Evolutionary conservation across 2,888 invertebrate genomes (phyloP), one percentile per base, ranked within the genome.

Genomic region (Chalcosyrphus nemorum): DNA sequence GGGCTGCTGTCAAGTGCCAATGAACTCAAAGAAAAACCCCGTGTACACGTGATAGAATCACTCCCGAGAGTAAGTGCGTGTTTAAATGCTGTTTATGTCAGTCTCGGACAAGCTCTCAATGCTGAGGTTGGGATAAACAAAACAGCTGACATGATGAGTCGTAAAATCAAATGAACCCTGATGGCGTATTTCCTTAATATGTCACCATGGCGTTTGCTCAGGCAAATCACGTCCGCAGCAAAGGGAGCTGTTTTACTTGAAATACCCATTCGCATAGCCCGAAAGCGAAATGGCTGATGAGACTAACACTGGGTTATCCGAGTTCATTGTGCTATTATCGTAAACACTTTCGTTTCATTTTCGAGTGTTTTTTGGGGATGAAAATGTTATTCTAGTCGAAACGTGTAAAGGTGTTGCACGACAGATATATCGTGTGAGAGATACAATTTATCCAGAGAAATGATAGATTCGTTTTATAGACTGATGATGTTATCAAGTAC

Each of bases 251-350:
- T 17, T 32, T 13, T n/a, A n/a, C n/a, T n/a, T n/a, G n/a, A n/a
- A n/a, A n/a, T n/a, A n/a, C n/a, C n/a, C 9, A 41, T n/a, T n/a
- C 45, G 5, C 17, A 11, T n/a, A 50, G 6, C 38, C 17, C 35
- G n/a, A 38, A 24, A 7, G n/a, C 47, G 15, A 24, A 41, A 38
- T 29, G 13, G 15, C 15, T 57, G 35, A 29, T 57, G 29, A 38
- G n/a, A 38, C 72, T n/a, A 11, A 52, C 72, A 43, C 52, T 72
- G 61, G 72, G 52, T 72, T 72, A 72, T 52, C 17, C 32, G n/a
- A 72, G 72, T 72, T 72, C 72, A 63, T 63, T 72, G 72, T 32
- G 50, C 61, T 61, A 72, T 72, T 54, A 72, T 72, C 61, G 61
- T 54, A 72, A 72, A 72, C 61, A 72, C 61, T 72, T 72, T 41